Percentiles rank a stretch among this genome's conserved stretches.
Evolutionary conservation across 2,888 invertebrate genomes (phyloP).

Genomic region (Lymantria dispar): DNA sequence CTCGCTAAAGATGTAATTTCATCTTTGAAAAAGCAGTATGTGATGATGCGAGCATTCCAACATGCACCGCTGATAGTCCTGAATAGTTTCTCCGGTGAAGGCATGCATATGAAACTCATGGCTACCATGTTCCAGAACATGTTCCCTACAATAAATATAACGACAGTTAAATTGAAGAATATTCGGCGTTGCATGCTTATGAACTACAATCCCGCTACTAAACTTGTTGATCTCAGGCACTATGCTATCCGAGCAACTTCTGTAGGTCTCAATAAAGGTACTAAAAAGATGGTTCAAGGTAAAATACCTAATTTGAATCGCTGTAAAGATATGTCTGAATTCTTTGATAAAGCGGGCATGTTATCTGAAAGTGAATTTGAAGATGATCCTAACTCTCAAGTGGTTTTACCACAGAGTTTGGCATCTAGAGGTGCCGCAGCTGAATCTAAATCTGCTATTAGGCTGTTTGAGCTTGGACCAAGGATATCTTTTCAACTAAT

Average conservation of each 20-base stretch:
- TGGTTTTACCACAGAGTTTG: constrained; percentile 90
- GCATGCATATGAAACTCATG: constrained; percentile 94
- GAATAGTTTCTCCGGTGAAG: constrained; percentile 95
- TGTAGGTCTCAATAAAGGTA: constrained; percentile 93
- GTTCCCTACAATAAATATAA: constrained; percentile 98
- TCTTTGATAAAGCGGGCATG: constrained; percentile 88
- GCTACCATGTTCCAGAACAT: constrained; percentile 98
- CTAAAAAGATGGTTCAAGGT: constrained; percentile 95
- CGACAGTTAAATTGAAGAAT: constrained; percentile 92
- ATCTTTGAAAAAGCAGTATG: constrained; percentile 91
- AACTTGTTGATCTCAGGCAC: constrained; percentile 95
- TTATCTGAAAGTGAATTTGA: constrained; percentile 89
- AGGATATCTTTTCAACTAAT: constrained; percentile 87
- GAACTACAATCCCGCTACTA: constrained; percentile 93
- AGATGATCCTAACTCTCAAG: constrained; percentile 91
- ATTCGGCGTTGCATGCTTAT: constrained; percentile 94
- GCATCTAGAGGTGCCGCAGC: constrained; percentile 88
- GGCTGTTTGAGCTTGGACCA: constrained; percentile 96
- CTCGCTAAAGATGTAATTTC: constrained; percentile 94
- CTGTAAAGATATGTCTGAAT: constrained; percentile 93
- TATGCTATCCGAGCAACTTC: constrained; percentile 97
- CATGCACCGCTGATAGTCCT: constrained; percentile 95
- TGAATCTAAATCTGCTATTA: constrained; percentile 88
- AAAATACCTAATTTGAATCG: constrained; percentile 95
- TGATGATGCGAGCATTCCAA: constrained; percentile 91